Conservation (phyloP, 1,140 invertebrate species). For the Drosophila subpulchrella region DNA sequence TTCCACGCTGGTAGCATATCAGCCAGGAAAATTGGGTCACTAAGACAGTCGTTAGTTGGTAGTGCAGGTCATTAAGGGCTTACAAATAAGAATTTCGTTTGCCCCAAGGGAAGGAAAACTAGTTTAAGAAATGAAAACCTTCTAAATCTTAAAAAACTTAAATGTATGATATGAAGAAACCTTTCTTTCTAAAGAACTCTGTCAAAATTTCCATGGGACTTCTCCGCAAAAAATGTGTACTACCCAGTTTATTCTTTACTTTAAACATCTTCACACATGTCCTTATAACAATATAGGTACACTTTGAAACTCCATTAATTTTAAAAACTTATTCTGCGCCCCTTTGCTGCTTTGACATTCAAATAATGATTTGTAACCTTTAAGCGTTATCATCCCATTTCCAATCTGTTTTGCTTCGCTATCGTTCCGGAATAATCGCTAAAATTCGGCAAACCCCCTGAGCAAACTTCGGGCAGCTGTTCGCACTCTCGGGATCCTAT, state of each 20-base stretch:
- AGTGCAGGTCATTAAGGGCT: constrained; percentile 38
- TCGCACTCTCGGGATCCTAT: constrained; percentile 43
- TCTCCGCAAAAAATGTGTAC: too few species aligned
- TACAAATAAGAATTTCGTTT: constrained; percentile 12
- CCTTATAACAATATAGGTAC: background rate
- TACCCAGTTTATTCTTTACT: too few species aligned
- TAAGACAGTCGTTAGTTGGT: constrained; percentile 47
- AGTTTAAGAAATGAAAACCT: background rate
- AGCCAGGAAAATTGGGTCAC: constrained; percentile 61
- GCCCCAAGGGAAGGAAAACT: constrained; percentile 5
- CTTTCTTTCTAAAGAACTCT: too few species aligned
- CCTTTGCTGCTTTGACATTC: constrained; percentile 56
- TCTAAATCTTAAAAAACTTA: background rate
- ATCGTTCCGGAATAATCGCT: constrained; percentile 48
- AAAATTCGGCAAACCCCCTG: constrained; percentile 35
- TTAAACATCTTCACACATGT: background rate
- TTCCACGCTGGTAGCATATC: constrained; percentile 22
- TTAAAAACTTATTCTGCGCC: background rate
- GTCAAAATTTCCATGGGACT: too few species aligned
- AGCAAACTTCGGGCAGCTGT: constrained; percentile 60
- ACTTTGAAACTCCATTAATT: constrained; percentile 10
- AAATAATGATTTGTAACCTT: constrained; percentile 46
- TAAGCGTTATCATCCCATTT: constrained; percentile 58
- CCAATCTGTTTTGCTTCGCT: constrained; percentile 22
- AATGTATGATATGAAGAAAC: too few species aligned